phyloP scores from a whole-genome alignment of 2,888 invertebrate species.

The Muschampia plurimacula region DNA sequence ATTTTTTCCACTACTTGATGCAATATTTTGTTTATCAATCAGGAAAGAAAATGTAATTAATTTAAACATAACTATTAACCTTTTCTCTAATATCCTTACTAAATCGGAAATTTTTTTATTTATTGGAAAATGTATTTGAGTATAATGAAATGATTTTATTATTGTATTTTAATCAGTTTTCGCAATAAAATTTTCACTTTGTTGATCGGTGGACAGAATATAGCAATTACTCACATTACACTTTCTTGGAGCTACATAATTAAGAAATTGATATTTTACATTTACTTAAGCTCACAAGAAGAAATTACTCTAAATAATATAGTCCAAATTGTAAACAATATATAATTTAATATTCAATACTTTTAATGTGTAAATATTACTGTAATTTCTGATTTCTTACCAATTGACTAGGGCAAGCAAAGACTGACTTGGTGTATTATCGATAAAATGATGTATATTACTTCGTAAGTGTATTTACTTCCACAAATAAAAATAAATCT shows the following conservation, averaged over 20 bases:
- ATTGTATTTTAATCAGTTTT: not conserved
- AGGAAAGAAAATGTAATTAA: not conserved
- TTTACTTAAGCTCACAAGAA: conserved; percentile 41
- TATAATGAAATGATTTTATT: not conserved
- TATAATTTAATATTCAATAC: conserved; percentile 20
- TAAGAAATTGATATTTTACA: conserved; percentile 47
- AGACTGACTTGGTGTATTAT: conserved; percentile 84
- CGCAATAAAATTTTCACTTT: not conserved
- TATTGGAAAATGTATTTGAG: too few relatives aligned
- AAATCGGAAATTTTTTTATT: too few relatives aligned
- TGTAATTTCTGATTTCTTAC: conserved; percentile 65
- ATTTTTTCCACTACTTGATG: not conserved
- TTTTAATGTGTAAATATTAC: conserved; percentile 45
- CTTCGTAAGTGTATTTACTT: conserved; percentile 74
- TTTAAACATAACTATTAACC: too few relatives aligned
- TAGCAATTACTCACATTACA: not conserved
- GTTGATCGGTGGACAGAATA: not conserved
- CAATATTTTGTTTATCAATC: conserved; percentile 13
- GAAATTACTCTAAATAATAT: conserved; percentile 20
- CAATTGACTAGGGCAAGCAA: conserved; percentile 81
- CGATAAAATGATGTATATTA: conserved; percentile 63
- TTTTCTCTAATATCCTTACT: too few relatives aligned
- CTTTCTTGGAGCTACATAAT: not conserved
- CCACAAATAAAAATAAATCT: conserved; percentile 65
- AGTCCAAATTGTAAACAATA: too few relatives aligned